phyloP scores from a whole-genome alignment of 2,113 vertebrate genomes.

The Gnathonemus longibarbis region DNA sequence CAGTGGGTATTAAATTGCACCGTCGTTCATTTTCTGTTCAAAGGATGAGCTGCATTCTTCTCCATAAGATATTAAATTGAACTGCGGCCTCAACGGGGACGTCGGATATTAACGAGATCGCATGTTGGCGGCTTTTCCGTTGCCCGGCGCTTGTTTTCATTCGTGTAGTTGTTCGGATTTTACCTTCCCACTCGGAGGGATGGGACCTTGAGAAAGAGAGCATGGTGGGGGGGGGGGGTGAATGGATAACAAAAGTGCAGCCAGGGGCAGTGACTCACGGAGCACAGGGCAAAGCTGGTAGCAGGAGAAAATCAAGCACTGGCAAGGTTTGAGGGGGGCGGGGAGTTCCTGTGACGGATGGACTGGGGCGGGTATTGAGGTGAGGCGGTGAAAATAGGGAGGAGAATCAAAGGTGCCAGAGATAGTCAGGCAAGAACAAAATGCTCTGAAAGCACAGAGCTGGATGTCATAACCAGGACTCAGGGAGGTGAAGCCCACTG shows the following conservation, averaged over 20 bases:
- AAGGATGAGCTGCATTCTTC: slow-evolving; percentile 14
- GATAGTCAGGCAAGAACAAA: not conserved
- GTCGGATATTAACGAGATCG: slow-evolving; percentile 36
- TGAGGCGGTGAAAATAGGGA: not conserved
- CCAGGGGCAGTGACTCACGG: not conserved
- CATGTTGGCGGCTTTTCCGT: slow-evolving; percentile 27
- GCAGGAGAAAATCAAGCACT: no score
- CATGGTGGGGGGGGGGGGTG: not conserved
- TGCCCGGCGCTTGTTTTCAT: slow-evolving; percentile 29
- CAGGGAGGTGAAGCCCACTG: not conserved
- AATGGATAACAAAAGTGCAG: not conserved
- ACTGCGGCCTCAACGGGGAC: slow-evolving; percentile 33
- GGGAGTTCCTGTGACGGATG: not conserved
- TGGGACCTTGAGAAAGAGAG: not conserved
- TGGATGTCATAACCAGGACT: not conserved
- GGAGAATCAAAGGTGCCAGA: not conserved
- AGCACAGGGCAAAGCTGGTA: not conserved
- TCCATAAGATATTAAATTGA: slow-evolving; percentile 30
- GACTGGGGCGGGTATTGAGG: not conserved
- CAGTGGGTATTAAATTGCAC: slow-evolving; percentile 20
- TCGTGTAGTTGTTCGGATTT: slow-evolving; percentile 14
- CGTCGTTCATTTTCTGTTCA: slow-evolving; percentile 13
- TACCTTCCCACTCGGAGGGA: slow-evolving; percentile 18
- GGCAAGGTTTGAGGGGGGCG: not conserved
- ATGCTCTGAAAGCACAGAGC: not conserved